Percentiles rank a stretch among this genome's conserved stretches.
Conservation (phyloP, 2,888 invertebrate species). For the Alloscopus bannaensis region DNA sequence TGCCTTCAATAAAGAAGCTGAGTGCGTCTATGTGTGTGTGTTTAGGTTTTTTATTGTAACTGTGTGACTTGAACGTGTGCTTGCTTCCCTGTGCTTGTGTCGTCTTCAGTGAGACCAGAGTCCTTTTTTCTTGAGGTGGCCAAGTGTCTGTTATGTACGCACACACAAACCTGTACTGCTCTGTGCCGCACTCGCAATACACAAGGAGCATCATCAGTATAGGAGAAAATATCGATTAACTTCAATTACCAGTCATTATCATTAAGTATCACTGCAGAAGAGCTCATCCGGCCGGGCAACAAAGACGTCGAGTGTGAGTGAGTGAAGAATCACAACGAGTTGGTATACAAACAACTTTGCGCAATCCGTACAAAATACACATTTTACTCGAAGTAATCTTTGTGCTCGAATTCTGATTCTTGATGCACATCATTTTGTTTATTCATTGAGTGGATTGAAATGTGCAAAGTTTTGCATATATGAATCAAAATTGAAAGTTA, state of each 20-base stretch:
- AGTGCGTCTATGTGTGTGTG: conserved; percentile 18
- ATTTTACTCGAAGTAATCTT: too few species aligned
- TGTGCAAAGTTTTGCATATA: too few species aligned
- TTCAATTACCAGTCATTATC: conserved; percentile 73
- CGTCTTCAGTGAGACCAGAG: conserved; percentile 5
- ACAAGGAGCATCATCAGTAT: background rate
- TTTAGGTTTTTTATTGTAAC: too few species aligned
- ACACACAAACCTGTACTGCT: conserved; percentile 32
- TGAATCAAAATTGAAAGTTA: too few species aligned
- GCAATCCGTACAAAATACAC: too few species aligned
- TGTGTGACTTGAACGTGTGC: conserved; percentile 18
- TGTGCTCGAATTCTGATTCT: too few species aligned
- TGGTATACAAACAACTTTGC: too few species aligned
- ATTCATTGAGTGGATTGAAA: too few species aligned
- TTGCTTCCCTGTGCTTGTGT: background rate
- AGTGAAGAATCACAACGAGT: background rate
- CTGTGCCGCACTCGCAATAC: conserved; percentile 24
- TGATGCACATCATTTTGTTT: too few species aligned
- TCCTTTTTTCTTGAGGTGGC: background rate
- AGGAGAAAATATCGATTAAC: conserved; percentile 71
- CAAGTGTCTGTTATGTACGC: conserved; percentile 24
- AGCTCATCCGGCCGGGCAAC: conserved; percentile 49
- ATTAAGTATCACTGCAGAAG: conserved; percentile 61
- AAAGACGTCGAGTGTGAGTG: conserved; percentile 9
- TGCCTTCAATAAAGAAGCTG: too few species aligned